Evolutionary conservation across 2,797 vertebrate genomes (phyloP), one percentile per base, ranked within the genome.

Genomic region (Danio kyathit): DNA sequence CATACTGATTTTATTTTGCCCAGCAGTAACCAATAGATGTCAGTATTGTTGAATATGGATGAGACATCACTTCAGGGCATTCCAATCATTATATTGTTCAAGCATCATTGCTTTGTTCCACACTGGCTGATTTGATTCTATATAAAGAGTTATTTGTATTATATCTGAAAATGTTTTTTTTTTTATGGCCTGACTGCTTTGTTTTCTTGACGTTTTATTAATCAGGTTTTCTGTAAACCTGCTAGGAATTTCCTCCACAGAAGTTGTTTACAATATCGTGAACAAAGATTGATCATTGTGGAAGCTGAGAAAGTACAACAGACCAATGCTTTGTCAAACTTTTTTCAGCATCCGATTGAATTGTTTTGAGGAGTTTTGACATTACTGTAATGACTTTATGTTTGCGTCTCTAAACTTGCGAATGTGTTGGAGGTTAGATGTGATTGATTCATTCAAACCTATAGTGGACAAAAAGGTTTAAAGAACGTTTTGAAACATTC

Each of bases 21-120:
- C 43, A 76, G 13, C 46, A 61, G 13, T 65, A 21, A 29, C 79
- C 79, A 71, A 59, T 74, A 85, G 77, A 75, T 80, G 74, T 79
- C 74, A 84, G 54, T 75, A n/a, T 73, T 85, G 84, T 80, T 80
- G 61, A 82, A 85, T 82, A 73, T 80, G 76, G 14, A 85, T 72
- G 76, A 85, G 72, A 12, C 13, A 56, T 6, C 16, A 7, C 9
- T 29, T 46, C 41, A 48, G 51, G 60, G 59, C 17, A 41, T 76
- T 65, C 38, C 29, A 29, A n/a, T 48, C 72, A 48, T 54, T 65
- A 66, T 11, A 63, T 61, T 46, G 29, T 46, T 75, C 7, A 14
- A 56, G 38, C 60, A 8, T 76, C 54, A 74, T 64, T 65, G 60
- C 70, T 48, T 66, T 46, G 17, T 76, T 73, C 1, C 41, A 59